Evolutionary conservation across 2,113 vertebrate species (phyloP).

Genomic region (Gymnorhina tibicen): DNA sequence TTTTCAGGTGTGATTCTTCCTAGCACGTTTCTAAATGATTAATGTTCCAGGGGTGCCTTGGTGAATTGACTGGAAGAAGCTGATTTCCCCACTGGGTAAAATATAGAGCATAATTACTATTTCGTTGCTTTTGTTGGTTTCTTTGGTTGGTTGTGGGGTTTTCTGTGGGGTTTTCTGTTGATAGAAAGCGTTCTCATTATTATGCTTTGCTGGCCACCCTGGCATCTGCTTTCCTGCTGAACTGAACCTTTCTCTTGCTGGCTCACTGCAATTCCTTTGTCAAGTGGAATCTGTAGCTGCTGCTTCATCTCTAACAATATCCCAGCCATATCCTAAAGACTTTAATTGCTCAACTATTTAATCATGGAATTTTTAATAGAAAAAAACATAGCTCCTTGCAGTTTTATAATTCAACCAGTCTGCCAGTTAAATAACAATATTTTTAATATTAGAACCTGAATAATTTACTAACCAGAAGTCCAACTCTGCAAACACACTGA

Average conservation of each 20-base stretch:
- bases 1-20: background rate
- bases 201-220: background rate
- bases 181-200: background rate
- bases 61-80: background rate
- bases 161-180: fast-evolving
- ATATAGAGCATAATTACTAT: background rate
- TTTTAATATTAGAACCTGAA: background rate
- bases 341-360: background rate
- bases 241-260: background rate
- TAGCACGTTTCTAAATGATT: background rate
- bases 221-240: background rate
- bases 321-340: background rate
- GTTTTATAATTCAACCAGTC: background rate
- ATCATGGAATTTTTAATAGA: background rate
- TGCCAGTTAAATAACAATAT: background rate
- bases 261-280: background rate
- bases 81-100: background rate
- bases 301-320: background rate
- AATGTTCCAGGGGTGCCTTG: background rate
- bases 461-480: background rate
- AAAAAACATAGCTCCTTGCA: background rate
- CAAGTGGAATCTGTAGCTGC: background rate
- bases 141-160: background rate
- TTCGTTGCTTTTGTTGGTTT: background rate
- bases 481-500: background rate